phyloP scores from a whole-genome alignment of 2,888 invertebrate species.

The Troglohyphantes excavatus region DNA sequence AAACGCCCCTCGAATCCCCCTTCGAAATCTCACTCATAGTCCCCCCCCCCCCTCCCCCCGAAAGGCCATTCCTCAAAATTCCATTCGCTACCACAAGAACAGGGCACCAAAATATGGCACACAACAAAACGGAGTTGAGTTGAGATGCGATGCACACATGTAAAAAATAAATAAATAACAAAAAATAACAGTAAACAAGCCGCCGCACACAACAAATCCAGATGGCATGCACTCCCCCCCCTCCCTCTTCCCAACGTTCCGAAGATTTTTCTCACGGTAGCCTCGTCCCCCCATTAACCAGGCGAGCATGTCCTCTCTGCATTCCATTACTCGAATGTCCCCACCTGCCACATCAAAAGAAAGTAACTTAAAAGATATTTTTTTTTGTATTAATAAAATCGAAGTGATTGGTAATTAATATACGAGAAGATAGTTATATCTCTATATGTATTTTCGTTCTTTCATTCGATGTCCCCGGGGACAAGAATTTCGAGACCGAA shows the following conservation, averaged over 20 bases:
- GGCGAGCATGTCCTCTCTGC: constrained; percentile 45
- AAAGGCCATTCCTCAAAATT: background rate
- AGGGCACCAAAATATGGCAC: constrained; percentile 17
- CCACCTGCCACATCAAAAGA: background rate
- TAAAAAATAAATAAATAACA: background rate
- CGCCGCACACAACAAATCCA: constrained; percentile 39
- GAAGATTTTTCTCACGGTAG: constrained; percentile 63
- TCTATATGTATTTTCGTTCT: background rate
- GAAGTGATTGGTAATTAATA: background rate
- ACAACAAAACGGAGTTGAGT: background rate
- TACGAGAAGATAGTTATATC: background rate
- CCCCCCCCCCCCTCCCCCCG: background rate
- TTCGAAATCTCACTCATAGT: too few relatives aligned
- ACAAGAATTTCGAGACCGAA: background rate
- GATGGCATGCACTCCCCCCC: constrained; percentile 40
- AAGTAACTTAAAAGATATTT: background rate
- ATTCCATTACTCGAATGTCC: constrained; percentile 15
- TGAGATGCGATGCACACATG: background rate
- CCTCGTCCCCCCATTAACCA: constrained; percentile 30
- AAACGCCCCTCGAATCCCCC: too few relatives aligned
- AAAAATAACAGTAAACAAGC: constrained; percentile 25
- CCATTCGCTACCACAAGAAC: background rate
- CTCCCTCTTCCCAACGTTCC: background rate
- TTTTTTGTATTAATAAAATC: background rate
- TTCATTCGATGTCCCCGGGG: background rate